A percentile compares a stretch with the other conserved stretches of the same genome.
Conservation (phyloP, 2,113 vertebrate species). For the Glaucidium brasilianum region DNA sequence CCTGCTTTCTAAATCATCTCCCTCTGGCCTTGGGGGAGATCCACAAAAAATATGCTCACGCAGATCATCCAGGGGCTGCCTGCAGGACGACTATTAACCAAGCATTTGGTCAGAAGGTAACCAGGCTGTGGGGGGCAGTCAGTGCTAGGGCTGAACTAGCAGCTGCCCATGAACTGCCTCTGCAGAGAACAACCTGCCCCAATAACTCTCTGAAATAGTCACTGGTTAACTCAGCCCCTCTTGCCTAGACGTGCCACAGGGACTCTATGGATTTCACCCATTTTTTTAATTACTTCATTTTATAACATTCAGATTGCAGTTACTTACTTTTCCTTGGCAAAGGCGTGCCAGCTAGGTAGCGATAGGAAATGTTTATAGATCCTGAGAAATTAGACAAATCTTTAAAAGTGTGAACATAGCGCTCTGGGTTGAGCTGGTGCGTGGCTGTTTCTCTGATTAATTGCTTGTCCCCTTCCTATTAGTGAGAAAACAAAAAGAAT, state of each 20-base stretch:
- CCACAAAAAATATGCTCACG: background rate
- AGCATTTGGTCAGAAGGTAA: background rate
- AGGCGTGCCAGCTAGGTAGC: conserved; percentile 90
- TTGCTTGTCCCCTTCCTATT: conserved; percentile 90
- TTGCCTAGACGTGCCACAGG: background rate
- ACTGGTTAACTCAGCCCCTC: background rate
- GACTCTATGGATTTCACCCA: background rate
- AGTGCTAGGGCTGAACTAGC: background rate
- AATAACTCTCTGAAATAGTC: background rate
- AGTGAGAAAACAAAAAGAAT: conserved; percentile 41
- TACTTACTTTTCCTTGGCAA: conserved; percentile 90
- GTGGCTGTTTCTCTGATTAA: conserved; percentile 86
- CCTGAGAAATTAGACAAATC: conserved; percentile 94
- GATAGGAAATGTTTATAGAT: conserved; percentile 93
- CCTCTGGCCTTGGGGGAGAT: background rate
- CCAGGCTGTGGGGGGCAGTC: background rate
- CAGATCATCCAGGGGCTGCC: background rate
- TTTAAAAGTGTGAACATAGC: conserved; percentile 88
- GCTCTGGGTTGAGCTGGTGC: conserved; percentile 86
- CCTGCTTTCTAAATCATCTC: background rate
- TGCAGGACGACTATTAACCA: background rate
- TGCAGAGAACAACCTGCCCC: background rate
- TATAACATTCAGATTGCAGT: background rate
- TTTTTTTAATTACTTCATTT: background rate
- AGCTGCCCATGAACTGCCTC: background rate